phyloP scores from a whole-genome alignment of 2,888 invertebrate species.

The Serrognathus titanus region DNA sequence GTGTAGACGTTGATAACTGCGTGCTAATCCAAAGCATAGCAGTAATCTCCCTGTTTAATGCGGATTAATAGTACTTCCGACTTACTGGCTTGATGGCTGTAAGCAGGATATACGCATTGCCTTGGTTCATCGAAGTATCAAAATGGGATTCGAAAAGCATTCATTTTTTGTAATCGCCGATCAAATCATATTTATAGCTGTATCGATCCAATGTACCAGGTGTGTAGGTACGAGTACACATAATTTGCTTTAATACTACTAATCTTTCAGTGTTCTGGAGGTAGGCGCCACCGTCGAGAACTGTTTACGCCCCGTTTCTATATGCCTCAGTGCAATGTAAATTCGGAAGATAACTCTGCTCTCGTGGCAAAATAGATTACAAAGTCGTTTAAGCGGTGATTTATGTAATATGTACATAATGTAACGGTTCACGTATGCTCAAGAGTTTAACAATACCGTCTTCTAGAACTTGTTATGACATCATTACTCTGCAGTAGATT shows the following conservation, averaged over 20 bases:
- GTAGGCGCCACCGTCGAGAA: background rate
- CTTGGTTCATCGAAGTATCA: too few relatives aligned
- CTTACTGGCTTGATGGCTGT: background rate
- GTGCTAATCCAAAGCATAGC: background rate
- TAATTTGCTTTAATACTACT: conserved; percentile 2
- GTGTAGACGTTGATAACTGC: background rate
- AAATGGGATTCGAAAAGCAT: too few relatives aligned
- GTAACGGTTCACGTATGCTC: conserved; percentile 21
- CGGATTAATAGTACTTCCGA: background rate
- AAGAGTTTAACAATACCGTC: conserved; percentile 20
- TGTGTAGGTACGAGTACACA: background rate
- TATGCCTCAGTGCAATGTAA: conserved; percentile 3
- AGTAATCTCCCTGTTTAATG: background rate
- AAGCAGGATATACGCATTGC: background rate
- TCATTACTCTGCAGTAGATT: background rate
- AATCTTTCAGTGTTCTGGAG: background rate
- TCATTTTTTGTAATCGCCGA: too few relatives aligned
- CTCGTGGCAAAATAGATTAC: conserved; percentile 29
- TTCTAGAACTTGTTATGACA: conserved; percentile 4
- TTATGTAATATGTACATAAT: conserved; percentile 32
- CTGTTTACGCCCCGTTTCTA: background rate
- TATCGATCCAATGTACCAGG: too few relatives aligned
- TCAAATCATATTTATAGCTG: too few relatives aligned
- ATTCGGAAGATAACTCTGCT: conserved; percentile 2
- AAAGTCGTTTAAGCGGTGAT: conserved; percentile 31